Percentiles rank a stretch among this genome's conserved stretches.
Conservation (phyloP, 2,113 vertebrate genomes). For the Litocranius walleri region DNA sequence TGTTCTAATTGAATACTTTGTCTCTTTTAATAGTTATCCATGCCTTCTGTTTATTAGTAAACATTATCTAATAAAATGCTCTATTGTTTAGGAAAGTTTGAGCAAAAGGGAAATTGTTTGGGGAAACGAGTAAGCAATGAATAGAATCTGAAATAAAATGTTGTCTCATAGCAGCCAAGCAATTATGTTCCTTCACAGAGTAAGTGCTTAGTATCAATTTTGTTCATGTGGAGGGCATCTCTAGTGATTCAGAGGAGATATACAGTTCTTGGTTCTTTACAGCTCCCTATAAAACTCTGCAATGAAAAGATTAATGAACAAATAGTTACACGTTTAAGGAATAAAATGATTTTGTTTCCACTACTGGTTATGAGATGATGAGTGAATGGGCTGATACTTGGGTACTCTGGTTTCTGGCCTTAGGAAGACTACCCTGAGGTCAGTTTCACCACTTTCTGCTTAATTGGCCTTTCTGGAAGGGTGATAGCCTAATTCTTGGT, state of each 20-base stretch:
- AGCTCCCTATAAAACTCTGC: background rate
- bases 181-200: background rate
- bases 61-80: conserved; percentile 41
- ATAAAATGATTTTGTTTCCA: background rate
- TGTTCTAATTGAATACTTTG: conserved; percentile 48
- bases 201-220: conserved; percentile 3
- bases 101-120: conserved; percentile 31
- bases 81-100: background rate
- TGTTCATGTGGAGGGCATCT: background rate
- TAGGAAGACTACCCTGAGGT: background rate
- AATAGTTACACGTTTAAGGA: background rate
- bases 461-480: background rate
- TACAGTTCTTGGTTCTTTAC: background rate
- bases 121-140: conserved; percentile 30
- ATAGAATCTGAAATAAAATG: conserved; percentile 35
- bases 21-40: conserved; percentile 53
- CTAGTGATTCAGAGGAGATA: background rate
- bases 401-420: background rate
- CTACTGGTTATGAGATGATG: background rate
- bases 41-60: conserved; percentile 59
- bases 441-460: background rate
- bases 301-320: background rate
- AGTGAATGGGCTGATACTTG: no score
- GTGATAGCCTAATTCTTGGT: background rate
- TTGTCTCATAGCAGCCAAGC: background rate